A percentile compares a stretch with the other conserved stretches of the same genome.
phyloP scores from a whole-genome alignment of 2,113 vertebrate genomes.

The Eleginops maclovinus region DNA sequence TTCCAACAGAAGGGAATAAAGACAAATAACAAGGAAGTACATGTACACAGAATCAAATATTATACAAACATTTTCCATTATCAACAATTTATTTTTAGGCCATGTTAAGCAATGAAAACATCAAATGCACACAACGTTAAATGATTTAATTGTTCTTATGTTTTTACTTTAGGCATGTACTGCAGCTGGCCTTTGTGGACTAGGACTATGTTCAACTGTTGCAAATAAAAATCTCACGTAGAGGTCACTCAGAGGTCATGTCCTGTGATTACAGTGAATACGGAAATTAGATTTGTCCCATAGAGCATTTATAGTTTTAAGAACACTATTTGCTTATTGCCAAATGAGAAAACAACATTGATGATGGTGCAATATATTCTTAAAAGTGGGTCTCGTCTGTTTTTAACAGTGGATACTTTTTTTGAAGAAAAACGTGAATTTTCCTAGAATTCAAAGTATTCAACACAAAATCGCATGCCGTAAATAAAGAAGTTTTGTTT shows the following conservation, averaged over 20 bases:
- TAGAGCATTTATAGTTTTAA: background rate
- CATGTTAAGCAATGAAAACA: too few relatives aligned
- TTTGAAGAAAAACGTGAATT: too few relatives aligned
- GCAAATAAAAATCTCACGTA: background rate
- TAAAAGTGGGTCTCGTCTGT: background rate
- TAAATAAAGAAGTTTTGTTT: background rate
- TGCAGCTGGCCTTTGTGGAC: too few relatives aligned
- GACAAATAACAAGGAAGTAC: background rate
- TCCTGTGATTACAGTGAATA: background rate
- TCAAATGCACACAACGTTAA: background rate
- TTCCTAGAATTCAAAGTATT: background rate
- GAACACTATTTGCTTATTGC: background rate
- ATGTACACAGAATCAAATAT: background rate
- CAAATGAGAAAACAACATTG: background rate
- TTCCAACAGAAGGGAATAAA: background rate
- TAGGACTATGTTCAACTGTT: too few relatives aligned
- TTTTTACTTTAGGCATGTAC: too few relatives aligned
- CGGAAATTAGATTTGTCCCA: background rate
- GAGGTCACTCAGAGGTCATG: constrained; percentile 2
- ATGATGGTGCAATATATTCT: background rate
- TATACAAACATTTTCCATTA: background rate
- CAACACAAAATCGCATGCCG: background rate
- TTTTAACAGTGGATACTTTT: background rate
- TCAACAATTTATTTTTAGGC: background rate
- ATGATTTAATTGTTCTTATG: background rate